Base-by-base conservation (phyloP, 1,140 invertebrate species). In the Adoxophyes honmai region DNA sequence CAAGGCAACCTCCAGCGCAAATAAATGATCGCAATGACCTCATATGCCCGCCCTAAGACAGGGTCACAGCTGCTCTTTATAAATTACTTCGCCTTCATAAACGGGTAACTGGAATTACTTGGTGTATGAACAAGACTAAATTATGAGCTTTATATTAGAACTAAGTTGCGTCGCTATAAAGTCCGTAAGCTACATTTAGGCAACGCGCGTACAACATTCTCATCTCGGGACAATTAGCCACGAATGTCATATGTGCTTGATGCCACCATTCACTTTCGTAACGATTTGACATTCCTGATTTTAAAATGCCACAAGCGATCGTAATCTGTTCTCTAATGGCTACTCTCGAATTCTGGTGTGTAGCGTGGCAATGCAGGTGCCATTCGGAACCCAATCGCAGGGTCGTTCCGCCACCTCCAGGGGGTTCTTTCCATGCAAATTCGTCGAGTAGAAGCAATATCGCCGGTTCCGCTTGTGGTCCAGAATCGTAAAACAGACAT, bases 391-490 rank as follows among this genome's bases (percentile, higher is more conserved):
- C 21, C 18, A 48, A 48, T 48, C 42, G 42, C 42, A 28, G 18
- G 42, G 18, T 28, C 42, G 42, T 48, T 48, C 16, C 21, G 42
- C 8, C 21, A n/a, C 16, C 42, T 48, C 42, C 7, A 48, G 42
- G 42, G 39, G 39, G 42, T 28, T 48, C 42, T 48, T 48, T 48
- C 42, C 42, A 48, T 48, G 42, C 42, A 48, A 48, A 48, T 48
- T 28, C 42, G 42, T 2, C 21, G 16, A 18, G 16, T 10, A 28
- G 39, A 44, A 18, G 42, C 18, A 48, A 48, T 48, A 48, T 48
- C 42, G 42, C 2, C 21, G 21, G 21, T 44, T 10, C 21, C 21
- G 42, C 42, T 48, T 48, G 42, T 48, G 42, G 42, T 48, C 42
- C 11, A 28, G 42, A 48, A 48, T 48, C 42, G 42, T 48, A 28